Base-by-base conservation (phyloP, 2,113 vertebrate species). In the Zapornia atra region DNA sequence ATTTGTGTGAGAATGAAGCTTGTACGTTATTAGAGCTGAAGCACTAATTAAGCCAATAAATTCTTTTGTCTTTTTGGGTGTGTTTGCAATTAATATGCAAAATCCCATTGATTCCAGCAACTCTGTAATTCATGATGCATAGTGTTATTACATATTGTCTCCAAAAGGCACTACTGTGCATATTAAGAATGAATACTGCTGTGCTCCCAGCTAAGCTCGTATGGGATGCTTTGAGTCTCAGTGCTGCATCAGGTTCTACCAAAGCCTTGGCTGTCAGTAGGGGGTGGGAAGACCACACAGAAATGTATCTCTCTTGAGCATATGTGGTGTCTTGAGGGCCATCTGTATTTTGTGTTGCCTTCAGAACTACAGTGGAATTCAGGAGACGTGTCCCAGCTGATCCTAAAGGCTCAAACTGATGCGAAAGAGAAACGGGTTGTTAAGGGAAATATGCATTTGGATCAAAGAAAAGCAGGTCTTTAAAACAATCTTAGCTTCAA, bases 81-180 rank as follows among this genome's bases (percentile, higher is more conserved):
- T 79, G 69, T 92, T 96, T 86, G 73, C 80, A 95, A 97, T 97
- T 96, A 98, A 97, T 97, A 98, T 97, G 96, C 92, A 97, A 97
- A 97, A 86, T 82, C 81, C 54, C 86, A 90, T 91, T 92, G 97
- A 97, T 12, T 95, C 51, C 73, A 76, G 85, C 78, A 91, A 70
- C 71, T 87, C 93, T 57, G 42, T 89, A 92, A 89, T 84, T 92
- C 96, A 94, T 50, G 3, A 66, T 75, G 64, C 73, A 33, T 9
- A 31, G 54, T 69, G 76, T 89, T 95, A 95, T 97, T 97, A 93
- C 90, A 84, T 91, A 94, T 92, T 94, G 57, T 92, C 90, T 92
- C 71, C 48, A 53, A 64, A 91, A 95, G 91, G 71, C 44, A 60
- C 85, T 87, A 46, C 33, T 86, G 69, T 61, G 96, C 95, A 91